phyloP scores from a whole-genome alignment of 2,888 invertebrate species.

The Nysson spinosus region DNA sequence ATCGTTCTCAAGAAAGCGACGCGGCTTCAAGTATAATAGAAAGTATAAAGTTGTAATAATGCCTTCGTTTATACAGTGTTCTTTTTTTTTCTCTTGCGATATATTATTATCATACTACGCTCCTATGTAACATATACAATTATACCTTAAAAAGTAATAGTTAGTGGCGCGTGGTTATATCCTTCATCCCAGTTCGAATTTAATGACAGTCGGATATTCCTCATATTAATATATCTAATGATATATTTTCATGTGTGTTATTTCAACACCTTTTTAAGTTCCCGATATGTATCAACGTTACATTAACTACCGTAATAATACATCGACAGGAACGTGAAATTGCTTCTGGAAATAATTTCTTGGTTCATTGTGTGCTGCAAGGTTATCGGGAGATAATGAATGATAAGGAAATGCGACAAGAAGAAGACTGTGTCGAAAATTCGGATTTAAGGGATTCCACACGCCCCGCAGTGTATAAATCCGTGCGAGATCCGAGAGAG shows the following conservation, averaged over 20 bases:
- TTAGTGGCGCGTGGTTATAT: conserved; percentile 68
- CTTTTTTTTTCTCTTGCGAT: no score
- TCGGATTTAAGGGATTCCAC: conserved; percentile 51
- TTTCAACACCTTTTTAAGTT: not conserved
- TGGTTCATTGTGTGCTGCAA: not conserved
- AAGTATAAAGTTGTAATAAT: conserved; percentile 69
- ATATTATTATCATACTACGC: conserved; percentile 70
- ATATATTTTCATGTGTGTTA: not conserved
- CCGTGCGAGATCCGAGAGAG: conserved; percentile 76
- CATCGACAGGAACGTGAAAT: no score
- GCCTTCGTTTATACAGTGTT: conserved; percentile 74
- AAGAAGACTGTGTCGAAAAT: conserved; percentile 32
- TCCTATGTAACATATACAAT: conserved; percentile 69
- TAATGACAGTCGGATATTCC: conserved; percentile 4
- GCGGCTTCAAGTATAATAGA: conserved; percentile 58
- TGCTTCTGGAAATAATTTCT: no score
- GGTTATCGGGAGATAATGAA: not conserved
- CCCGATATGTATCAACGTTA: no score
- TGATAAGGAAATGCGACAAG: no score
- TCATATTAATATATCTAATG: not conserved
- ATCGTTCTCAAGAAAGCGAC: conserved; percentile 52
- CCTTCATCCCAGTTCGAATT: conserved; percentile 40
- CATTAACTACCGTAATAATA: no score
- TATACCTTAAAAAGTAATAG: conserved; percentile 72
- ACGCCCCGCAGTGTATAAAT: conserved; percentile 73